Evolutionary conservation across 2,888 invertebrate species (phyloP), one percentile per base, ranked within the genome.

Genomic region (Dryobota labecula): DNA sequence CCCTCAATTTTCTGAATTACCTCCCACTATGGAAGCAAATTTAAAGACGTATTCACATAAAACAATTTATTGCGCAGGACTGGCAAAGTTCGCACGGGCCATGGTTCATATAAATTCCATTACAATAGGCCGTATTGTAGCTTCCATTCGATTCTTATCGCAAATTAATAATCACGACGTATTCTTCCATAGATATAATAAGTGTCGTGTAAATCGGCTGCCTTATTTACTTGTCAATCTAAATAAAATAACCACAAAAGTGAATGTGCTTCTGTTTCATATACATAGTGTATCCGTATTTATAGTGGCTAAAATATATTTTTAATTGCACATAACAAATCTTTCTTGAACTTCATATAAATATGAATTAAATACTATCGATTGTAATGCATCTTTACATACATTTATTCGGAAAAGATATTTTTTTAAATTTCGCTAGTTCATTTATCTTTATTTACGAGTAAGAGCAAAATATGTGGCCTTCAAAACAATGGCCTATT

Each of bases 191-290:
- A n/a, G 20, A 64, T 15, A 27, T 54, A 67, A 57, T 47, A 58
- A 58, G 20, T 43, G 67, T 79, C 63, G 77, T 82, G 78, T 71
- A 77, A 80, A 80, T 60, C 27, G 53, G 56, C 47, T 62, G 45
- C 57, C 20, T 58, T 60, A 65, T 47, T 51, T 56, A 70, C 47
- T 47, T 60, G 20, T 38, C 38, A 68, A 71, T 57, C 54, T 49
- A 51, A 76, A 80, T 70, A 67, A 73, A 56, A 61, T 69, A 2
- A 69, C 76, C 73, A 79, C 84, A 82, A 82, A 67, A 75, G 79
- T 86, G 77, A 78, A 70, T 65, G 57, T 56, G 33, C 43, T n/a
- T 67, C 38, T 69, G 51, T 60, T 47, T 20, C n/a, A 2, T 47
- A 24, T 15, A 47, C 5, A 36, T 27, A 60, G 5, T 61, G 24